phyloP scores from a whole-genome alignment of 2,113 vertebrate species.

The Oryzias javanicus region DNA sequence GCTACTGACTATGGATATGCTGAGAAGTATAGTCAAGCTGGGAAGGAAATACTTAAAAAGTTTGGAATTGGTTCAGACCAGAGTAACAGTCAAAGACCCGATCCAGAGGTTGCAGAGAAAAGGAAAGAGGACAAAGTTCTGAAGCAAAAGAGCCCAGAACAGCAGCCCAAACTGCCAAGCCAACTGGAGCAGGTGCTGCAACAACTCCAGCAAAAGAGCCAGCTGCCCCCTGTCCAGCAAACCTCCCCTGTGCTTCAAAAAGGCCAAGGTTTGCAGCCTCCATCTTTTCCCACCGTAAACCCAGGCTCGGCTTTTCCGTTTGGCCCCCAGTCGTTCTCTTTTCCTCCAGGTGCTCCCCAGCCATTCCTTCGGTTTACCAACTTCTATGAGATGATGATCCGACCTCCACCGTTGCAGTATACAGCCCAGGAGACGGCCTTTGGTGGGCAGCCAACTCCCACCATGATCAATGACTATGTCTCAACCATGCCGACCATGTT shows the following conservation, averaged over 20 bases:
- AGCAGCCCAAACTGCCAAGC: background rate
- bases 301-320: no score
- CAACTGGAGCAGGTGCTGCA: no score
- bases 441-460: background rate
- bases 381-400: no score
- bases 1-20: conserved; percentile 2
- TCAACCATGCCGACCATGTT: background rate
- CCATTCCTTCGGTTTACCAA: no score
- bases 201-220: no score
- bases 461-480: background rate
- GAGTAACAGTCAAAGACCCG: background rate
- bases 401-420: background rate
- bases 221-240: no score
- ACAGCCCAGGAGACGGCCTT: no score
- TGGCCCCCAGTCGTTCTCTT: no score
- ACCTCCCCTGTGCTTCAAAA: no score
- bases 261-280: background rate
- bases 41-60: background rate
- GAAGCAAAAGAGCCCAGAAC: background rate
- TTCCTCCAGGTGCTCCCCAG: no score
- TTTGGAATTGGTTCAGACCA: background rate
- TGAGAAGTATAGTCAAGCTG: background rate
- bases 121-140: background rate
- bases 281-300: background rate
- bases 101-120: background rate